These are phyloP conservation scores for Grallaria varia DNA, from an alignment of 2,113 vertebrate genomes.

Conservation along the genomic window DNA sequence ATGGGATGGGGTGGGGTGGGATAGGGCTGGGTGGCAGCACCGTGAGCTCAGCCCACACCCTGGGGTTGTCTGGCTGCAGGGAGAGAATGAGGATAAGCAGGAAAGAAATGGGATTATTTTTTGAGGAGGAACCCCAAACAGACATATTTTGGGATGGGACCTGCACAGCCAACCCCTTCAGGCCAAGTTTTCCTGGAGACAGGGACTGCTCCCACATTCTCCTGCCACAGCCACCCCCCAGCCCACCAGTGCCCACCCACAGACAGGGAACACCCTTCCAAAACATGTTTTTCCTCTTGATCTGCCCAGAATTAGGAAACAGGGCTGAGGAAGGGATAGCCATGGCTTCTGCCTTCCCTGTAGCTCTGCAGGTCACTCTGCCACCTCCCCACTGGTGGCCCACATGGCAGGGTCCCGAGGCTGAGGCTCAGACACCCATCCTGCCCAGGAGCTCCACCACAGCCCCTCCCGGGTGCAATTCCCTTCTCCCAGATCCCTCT, in stretches of 20 bases:
- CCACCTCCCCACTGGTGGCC: fast-evolving
- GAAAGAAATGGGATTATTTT: not conserved
- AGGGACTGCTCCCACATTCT: not conserved
- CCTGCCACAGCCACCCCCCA: not conserved
- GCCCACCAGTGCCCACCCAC: not conserved
- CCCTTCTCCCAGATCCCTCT: not conserved
- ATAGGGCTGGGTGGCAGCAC: not conserved
- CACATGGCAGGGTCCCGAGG: fast-evolving
- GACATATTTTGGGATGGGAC: fast-evolving
- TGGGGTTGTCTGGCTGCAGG: fast-evolving
- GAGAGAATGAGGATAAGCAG: not conserved
- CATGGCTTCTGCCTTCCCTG: not conserved
- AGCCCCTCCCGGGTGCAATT: not conserved
- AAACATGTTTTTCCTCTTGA: fast-evolving
- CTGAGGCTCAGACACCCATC: not conserved
- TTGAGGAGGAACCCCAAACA: not conserved
- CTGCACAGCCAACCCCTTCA: not conserved
- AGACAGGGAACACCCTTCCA: fast-evolving
- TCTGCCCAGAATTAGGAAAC: fast-evolving
- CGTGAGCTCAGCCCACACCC: not conserved
- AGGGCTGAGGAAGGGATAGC: not conserved
- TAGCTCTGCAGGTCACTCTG: not conserved
- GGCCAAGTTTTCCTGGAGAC: not conserved
- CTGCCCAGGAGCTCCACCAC: fast-evolving
- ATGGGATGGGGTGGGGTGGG: not conserved